phyloP scores from a whole-genome alignment of 2,797 vertebrate species.

The Melanotaenia trifasciata region DNA sequence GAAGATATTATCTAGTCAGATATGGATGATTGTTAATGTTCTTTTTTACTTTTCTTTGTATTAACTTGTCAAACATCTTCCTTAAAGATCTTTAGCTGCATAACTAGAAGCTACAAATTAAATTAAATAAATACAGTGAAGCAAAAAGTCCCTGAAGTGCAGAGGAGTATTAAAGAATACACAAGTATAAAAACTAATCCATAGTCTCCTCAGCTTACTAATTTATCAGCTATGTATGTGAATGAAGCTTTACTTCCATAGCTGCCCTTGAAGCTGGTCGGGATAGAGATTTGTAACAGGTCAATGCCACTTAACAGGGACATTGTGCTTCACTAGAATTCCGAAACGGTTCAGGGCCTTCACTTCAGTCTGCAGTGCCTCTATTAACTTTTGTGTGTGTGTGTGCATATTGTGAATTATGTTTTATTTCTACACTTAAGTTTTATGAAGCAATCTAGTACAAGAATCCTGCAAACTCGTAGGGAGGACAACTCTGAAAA shows the following conservation, averaged over 20 bases:
- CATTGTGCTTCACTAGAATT: conserved; percentile 16
- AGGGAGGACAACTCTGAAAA: conserved; percentile 8
- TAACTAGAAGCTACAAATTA: not conserved
- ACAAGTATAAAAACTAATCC: not conserved
- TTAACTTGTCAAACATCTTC: not conserved
- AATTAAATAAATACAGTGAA: not conserved
- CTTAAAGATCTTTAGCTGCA: not conserved
- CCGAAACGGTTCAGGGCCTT: conserved; percentile 15
- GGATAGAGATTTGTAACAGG: conserved; percentile 7
- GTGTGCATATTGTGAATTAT: conserved; percentile 2
- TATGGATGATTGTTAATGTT: no score
- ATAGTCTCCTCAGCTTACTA: not conserved
- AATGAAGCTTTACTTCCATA: not conserved
- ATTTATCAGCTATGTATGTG: not conserved
- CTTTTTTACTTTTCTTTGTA: no score
- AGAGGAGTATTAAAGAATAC: no score
- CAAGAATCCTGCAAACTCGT: conserved; percentile 7
- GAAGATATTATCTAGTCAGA: no score
- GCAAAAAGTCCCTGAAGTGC: not conserved
- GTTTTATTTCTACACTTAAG: conserved; percentile 8
- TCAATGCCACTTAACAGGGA: conserved; percentile 7
- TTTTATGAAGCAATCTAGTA: conserved; percentile 15
- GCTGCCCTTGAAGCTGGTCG: conserved; percentile 6
- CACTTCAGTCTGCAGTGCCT: conserved; percentile 13
- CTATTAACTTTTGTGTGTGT: conserved; percentile 11